phyloP scores from a whole-genome alignment of 2,797 vertebrate species.

The Microctenopoma lineatum region DNA sequence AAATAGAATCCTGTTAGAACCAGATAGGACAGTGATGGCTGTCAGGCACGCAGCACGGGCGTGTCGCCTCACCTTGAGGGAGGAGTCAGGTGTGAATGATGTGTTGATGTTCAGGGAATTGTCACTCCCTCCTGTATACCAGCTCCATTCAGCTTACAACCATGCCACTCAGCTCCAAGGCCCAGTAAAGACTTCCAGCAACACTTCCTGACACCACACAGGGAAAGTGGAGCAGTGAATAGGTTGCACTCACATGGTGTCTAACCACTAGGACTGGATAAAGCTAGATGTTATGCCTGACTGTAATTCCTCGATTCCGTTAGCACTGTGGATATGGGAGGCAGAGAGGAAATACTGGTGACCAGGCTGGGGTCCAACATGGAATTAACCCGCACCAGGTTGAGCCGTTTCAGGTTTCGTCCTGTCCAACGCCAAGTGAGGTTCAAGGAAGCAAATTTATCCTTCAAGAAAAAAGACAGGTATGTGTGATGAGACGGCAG shows the following conservation, averaged over 20 bases:
- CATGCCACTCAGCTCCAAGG: conserved; percentile 9
- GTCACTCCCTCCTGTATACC: conserved; percentile 61
- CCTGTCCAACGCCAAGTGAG: background rate
- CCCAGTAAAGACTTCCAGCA: conserved; percentile 13
- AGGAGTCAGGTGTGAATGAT: conserved; percentile 70
- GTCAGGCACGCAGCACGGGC: conserved; percentile 33
- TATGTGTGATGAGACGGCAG: conserved; percentile 51
- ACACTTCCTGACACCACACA: conserved; percentile 18
- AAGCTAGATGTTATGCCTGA: conserved; percentile 46
- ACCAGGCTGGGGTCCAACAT: conserved; percentile 51
- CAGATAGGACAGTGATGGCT: conserved; percentile 3
- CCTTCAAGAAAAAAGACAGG: conserved; percentile 60
- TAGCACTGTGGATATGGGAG: conserved; percentile 66
- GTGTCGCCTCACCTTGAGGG: conserved; percentile 48
- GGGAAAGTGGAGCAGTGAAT: conserved; percentile 30
- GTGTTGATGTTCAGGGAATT: conserved; percentile 24
- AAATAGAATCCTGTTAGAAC: conserved; percentile 32
- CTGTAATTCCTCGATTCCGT: conserved; percentile 54
- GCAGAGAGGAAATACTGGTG: conserved; percentile 67
- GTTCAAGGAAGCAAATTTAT: conserved; percentile 23
- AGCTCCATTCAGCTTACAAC: conserved; percentile 39
- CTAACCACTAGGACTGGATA: conserved; percentile 28
- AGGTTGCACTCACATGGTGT: conserved; percentile 42
- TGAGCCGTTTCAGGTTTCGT: conserved; percentile 57
- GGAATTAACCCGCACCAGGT: conserved; percentile 44